Evolutionary conservation across 2,797 vertebrate genomes (phyloP).

Genomic region (Acanthurus lineatus): DNA sequence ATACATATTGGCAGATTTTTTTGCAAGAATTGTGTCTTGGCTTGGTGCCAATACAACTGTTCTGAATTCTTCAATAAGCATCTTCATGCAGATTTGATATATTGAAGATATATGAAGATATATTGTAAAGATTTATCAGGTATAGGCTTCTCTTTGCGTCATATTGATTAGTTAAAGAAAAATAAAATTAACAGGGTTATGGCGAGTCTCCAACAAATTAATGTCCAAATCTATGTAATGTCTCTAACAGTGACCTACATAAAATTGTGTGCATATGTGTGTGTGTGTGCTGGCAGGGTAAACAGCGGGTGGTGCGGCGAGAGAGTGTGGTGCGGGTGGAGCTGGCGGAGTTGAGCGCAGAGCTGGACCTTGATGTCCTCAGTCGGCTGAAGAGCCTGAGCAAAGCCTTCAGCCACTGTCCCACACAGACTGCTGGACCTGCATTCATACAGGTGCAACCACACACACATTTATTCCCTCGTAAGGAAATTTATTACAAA

Average conservation of each 20-base stretch:
- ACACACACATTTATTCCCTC: not conserved
- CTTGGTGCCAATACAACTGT: not conserved
- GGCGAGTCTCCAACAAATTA: too few relatives aligned
- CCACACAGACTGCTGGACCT: slow-evolving; percentile 66
- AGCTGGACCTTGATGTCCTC: slow-evolving; percentile 91
- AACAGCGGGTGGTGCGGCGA: slow-evolving; percentile 81
- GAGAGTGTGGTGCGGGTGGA: slow-evolving; percentile 87
- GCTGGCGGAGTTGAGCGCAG: slow-evolving; percentile 87
- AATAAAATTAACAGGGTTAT: too few relatives aligned
- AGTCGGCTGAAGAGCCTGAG: slow-evolving; percentile 86
- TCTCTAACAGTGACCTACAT: too few relatives aligned
- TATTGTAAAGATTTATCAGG: not conserved
- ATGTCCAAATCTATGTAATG: too few relatives aligned
- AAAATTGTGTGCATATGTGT: too few relatives aligned
- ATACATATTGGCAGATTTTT: not conserved
- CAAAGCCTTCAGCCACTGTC: slow-evolving; percentile 80
- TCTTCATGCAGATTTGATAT: too few relatives aligned
- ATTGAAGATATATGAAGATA: not conserved
- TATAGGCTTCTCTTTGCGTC: not conserved
- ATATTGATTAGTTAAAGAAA: slow-evolving; percentile 9
- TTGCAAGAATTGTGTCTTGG: not conserved
- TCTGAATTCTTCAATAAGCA: not conserved
- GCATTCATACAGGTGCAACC: slow-evolving; percentile 73
- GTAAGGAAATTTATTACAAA: not conserved
- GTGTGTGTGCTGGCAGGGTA: slow-evolving; percentile 79